Evolutionary conservation across 2,797 vertebrate genomes (phyloP), one percentile per base, ranked within the genome.

Genomic region (Pipistrellus pygmaeus): DNA sequence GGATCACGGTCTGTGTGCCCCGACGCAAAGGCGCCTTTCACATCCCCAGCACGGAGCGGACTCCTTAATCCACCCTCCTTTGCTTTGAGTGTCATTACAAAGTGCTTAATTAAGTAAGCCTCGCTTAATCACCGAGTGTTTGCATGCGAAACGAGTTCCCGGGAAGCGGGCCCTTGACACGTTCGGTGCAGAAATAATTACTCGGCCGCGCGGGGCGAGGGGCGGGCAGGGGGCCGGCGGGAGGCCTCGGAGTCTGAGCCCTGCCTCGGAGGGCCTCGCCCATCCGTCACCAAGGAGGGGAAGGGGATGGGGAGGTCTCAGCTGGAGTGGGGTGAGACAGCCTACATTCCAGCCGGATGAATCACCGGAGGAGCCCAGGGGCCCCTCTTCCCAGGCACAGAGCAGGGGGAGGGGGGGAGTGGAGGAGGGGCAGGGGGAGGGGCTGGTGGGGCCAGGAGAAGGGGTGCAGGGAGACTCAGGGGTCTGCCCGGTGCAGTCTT

Each of bases 71-170:
- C 98, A 95, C 96, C 95, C 93, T 96, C 95, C 97, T 98, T 97
- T 97, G 98, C 97, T 98, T 98, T 98, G 98, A 98, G 98, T 98
- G 97, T 98, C 98, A 98, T 98, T 98, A 98, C 97, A 97, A 98
- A 98, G 98, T 98, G 98, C 97, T 98, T 98, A 98, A 98, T 98
- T 98, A 98, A 98, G 98, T 98, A 98, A 98, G 98, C 98, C 98
- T 98, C 97, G 97, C 97, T 98, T 98, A 98, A 98, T 98, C 98
- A 98, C 98, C 97, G 97, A 98, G 98, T 98, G 98, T 98, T 98
- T 98, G 98, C 98, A 98, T 98, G 98, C 93, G 97, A 97, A 98
- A 98, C 95, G 91, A 98, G 98, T 97, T 97, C 97, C 97, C 62
- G 96, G 97, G 97, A 98, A 98, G 97, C 96, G 51, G 97, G 98